These are phyloP conservation scores for Zaprionus gabonicus DNA, from an alignment of 1,140 invertebrate genomes.

Conservation along the genomic window DNA sequence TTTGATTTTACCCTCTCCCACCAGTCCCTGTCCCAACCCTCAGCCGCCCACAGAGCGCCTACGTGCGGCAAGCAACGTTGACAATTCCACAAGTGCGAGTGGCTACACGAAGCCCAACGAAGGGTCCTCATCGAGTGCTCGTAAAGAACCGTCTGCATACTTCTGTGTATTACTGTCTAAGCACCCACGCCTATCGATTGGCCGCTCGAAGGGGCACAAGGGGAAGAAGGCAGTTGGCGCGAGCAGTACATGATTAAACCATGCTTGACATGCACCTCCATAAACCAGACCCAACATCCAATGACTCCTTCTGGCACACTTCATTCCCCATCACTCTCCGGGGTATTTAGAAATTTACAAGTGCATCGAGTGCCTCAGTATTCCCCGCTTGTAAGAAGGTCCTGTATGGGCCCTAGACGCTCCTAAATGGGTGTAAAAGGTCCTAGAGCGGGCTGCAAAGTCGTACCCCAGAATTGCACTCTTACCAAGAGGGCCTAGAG, in stretches of 20 bases:
- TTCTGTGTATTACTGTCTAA: slow-evolving; percentile 25
- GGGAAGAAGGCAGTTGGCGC: neutral
- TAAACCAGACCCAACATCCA: slow-evolving; percentile 52
- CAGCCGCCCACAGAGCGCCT: neutral
- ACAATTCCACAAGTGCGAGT: slow-evolving; percentile 79
- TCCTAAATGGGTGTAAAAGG: too few species aligned
- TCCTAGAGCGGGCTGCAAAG: too few species aligned
- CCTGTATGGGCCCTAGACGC: neutral
- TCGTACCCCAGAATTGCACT: too few species aligned
- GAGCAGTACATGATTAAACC: slow-evolving; percentile 61
- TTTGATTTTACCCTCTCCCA: slow-evolving; percentile 56
- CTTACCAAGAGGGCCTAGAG: too few species aligned
- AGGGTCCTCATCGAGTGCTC: neutral
- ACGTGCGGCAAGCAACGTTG: slow-evolving; percentile 55
- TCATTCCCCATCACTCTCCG: neutral
- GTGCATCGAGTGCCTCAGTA: slow-evolving; percentile 27
- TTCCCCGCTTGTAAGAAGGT: neutral
- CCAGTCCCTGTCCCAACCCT: neutral
- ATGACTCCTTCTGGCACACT: neutral
- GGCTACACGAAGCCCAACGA: slow-evolving; percentile 11
- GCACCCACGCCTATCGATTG: slow-evolving; percentile 62
- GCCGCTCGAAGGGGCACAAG: neutral
- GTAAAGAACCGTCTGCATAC: slow-evolving; percentile 2
- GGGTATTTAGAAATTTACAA: slow-evolving; percentile 55
- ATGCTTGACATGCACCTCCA: slow-evolving; percentile 69